A percentile compares a stretch with the other conserved stretches of the same genome.
These are phyloP conservation scores for Calephelis nemesis DNA, from an alignment of 1,140 invertebrate genomes.

Conservation along the genomic window DNA sequence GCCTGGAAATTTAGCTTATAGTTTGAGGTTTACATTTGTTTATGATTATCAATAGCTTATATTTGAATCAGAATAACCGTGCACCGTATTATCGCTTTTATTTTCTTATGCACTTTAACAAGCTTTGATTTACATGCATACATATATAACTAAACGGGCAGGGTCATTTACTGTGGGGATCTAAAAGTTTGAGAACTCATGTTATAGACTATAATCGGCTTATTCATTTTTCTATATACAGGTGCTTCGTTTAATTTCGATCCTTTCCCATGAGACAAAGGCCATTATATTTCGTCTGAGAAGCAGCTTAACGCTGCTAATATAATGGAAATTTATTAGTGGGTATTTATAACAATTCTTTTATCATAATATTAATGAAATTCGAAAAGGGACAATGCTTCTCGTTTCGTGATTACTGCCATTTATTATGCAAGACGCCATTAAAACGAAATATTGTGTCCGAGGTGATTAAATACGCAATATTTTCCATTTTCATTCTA, in stretches of 20 bases:
- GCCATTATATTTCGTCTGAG: conserved; percentile 30
- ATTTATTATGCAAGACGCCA: conserved; percentile 13
- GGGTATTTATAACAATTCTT: conserved; percentile 9
- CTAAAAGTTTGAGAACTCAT: conserved; percentile 1
- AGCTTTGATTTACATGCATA: too few relatives aligned
- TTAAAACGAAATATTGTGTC: conserved; percentile 10
- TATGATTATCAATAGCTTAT: too few relatives aligned
- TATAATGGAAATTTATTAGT: conserved; percentile 15
- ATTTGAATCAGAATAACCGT: too few relatives aligned
- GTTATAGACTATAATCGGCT: conserved; percentile 46
- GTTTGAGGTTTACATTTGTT: too few relatives aligned
- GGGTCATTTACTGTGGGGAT: background rate
- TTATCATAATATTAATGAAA: conserved; percentile 14
- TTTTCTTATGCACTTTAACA: too few relatives aligned
- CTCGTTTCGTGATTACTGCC: conserved; percentile 6
- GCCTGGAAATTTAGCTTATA: too few relatives aligned
- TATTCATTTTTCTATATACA: conserved; percentile 42
- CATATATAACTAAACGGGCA: too few relatives aligned
- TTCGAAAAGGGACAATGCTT: conserved; percentile 10
- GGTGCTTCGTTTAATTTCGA: conserved; percentile 43
- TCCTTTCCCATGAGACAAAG: conserved; percentile 34
- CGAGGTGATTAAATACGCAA: conserved; percentile 5
- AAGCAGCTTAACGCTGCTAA: conserved; percentile 18
- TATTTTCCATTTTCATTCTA: conserved; percentile 4
- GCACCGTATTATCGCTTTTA: too few relatives aligned